Base-by-base conservation (phyloP, 2,113 vertebrate genomes). In the rat (Rattus norvegicus) region DNA sequence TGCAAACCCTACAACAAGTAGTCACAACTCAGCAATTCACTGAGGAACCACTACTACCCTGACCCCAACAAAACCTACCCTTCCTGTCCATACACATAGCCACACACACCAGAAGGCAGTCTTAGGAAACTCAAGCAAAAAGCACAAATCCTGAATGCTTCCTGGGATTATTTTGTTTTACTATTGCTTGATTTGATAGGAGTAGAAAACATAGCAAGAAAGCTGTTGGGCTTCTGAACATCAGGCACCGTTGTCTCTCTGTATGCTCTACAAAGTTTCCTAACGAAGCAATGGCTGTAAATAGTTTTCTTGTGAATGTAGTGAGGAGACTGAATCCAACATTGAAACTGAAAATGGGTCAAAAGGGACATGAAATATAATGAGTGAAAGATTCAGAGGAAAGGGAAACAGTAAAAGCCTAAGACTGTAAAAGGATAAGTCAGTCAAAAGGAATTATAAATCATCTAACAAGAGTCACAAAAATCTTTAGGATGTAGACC, bases 111-210 rank as follows among this genome's bases (percentile, higher is more conserved):
- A 73, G 17, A 54, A 79, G 67, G 26, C 2, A 52, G 26, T 86
- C 26, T 61, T 43, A 49, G 72, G 76, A 52, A 92, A 93, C 1
- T 56, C 56, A 89, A 63, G 67, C 67, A 65, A 94, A 75, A 26
- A 1, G 1, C 4, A 28, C 0, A 39, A 1, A 11, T 92, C 43
- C 30, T n/a, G 1, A 49, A 56, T 13, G 26, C 0, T 12, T 76
- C 7, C 30, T 65, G 47, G 10, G 56, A 69, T 63, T 89, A 7
- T 24, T 28, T 49, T 1, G 3, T 16, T 88, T 26, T 28, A n/a
- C 22, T 86, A 0, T 70, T 76, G 47, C 1, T 20, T 76, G 11
- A 56, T 10, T 85, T 67, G 70, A 26, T 80, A 8, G 49, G 49
- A 24, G 11, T 69, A 79, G 77, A 93, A 84, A 16, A 7, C 47